Percentiles rank a stretch among this genome's conserved stretches.
Evolutionary conservation across 2,797 vertebrate genomes (phyloP).

Genomic region (Anas acuta): DNA sequence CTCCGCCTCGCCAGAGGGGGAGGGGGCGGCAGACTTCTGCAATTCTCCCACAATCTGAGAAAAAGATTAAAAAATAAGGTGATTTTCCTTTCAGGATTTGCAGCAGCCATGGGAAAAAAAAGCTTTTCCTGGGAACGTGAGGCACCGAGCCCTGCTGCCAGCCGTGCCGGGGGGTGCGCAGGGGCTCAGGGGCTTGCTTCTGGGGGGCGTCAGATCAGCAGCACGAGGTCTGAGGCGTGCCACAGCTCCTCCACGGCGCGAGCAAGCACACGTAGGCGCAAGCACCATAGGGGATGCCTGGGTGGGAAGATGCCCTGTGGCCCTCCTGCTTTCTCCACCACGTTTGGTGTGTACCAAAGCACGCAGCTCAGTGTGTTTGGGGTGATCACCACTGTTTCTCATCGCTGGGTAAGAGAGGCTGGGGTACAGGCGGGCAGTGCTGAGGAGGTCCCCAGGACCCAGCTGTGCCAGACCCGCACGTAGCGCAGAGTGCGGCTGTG

Average conservation of each 20-base stretch:
- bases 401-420: not conserved
- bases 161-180: fast-evolving
- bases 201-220: not conserved
- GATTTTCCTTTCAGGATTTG: not conserved
- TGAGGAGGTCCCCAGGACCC: not conserved
- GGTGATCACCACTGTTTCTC: fast-evolving
- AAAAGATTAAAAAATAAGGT: conserved; percentile 7
- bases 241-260: fast-evolving
- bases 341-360: fast-evolving
- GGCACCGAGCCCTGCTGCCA: not conserved
- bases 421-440: fast-evolving
- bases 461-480: not conserved
- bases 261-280: not conserved
- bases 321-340: not conserved
- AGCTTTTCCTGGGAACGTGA: not conserved
- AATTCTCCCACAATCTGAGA: conserved; percentile 15
- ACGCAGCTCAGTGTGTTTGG: fast-evolving
- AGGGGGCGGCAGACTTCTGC: conserved; percentile 60
- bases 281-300: fast-evolving
- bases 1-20: conserved; percentile 63
- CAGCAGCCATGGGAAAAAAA: not conserved
- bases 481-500: not conserved
- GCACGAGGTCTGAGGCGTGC: not conserved
- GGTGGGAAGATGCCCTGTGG: fast-evolving
- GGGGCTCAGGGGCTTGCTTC: not conserved